Evolutionary conservation across 1,140 invertebrate genomes (phyloP).

Genomic region (Helicoverpa zea): DNA sequence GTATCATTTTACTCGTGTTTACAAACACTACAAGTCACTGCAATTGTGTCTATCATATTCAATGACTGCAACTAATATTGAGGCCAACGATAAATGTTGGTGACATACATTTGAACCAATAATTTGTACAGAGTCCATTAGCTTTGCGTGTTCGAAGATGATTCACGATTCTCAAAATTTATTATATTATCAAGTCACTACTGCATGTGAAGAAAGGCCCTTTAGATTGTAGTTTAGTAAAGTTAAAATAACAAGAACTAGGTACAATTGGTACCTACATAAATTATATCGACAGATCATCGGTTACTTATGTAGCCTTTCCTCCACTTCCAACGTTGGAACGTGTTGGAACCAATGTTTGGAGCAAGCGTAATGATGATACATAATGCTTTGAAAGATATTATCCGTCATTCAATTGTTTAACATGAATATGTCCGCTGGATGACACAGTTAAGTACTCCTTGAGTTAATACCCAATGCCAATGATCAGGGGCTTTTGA

Average conservation of each 20-base stretch:
- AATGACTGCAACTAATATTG: neutral
- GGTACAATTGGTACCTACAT: too few species aligned
- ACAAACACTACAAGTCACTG: slow-evolving; percentile 4
- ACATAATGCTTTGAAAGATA: neutral
- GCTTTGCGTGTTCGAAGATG: too few species aligned
- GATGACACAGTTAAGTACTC: neutral
- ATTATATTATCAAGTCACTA: too few species aligned
- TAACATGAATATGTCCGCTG: neutral
- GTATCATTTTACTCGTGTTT: slow-evolving; percentile 11
- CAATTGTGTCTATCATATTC: neutral
- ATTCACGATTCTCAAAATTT: too few species aligned
- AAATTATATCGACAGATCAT: too few species aligned
- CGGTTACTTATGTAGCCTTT: neutral
- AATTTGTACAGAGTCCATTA: too few species aligned
- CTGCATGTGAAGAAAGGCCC: too few species aligned
- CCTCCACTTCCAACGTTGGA: neutral
- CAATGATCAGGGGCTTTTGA: neutral
- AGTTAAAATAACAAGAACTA: too few species aligned
- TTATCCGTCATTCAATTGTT: slow-evolving; percentile 32
- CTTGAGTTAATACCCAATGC: slow-evolving; percentile 1
- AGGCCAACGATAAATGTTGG: too few species aligned
- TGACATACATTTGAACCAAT: too few species aligned
- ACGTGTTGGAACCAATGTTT: neutral
- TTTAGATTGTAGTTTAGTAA: too few species aligned
- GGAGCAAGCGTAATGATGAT: neutral